These are phyloP conservation scores for Australoheros facetus DNA, from an alignment of 2,797 vertebrate species.

Conservation along the genomic window DNA sequence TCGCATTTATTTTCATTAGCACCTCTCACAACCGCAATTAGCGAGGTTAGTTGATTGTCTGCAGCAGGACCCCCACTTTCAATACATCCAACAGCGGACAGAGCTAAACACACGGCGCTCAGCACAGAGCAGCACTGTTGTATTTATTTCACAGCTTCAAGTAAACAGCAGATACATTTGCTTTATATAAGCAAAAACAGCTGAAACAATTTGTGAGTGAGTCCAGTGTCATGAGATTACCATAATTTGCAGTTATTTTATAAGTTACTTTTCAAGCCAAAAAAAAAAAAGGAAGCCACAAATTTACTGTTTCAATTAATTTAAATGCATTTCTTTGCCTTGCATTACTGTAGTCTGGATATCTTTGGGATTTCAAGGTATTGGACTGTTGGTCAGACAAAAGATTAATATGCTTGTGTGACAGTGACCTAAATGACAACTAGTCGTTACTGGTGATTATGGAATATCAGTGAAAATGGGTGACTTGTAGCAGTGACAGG, in stretches of 20 bases:
- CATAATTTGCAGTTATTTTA: neutral
- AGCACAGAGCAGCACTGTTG: constrained; percentile 3
- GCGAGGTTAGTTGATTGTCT: constrained; percentile 65
- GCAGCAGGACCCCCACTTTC: constrained; percentile 50
- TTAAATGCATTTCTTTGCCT: neutral
- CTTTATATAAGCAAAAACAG: neutral
- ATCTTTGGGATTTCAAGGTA: neutral
- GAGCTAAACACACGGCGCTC: constrained; percentile 27
- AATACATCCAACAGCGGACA: constrained; percentile 30
- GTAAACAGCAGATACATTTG: neutral
- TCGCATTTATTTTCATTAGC: constrained; percentile 78
- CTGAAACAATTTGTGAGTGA: neutral
- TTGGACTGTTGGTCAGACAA: neutral
- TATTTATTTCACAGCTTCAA: neutral
- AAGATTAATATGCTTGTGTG: neutral
- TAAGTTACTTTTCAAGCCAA: neutral
- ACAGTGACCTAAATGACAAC: neutral
- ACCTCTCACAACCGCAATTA: constrained; percentile 70
- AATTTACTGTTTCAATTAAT: neutral
- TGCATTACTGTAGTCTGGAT: neutral
- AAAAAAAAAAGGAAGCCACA: neutral
- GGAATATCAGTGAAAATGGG: neutral
- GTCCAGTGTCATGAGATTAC: neutral
- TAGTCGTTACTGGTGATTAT: neutral
- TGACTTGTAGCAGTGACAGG: neutral